Conservation (phyloP, 1,140 invertebrate species). For the Apocrypta bakeri region DNA sequence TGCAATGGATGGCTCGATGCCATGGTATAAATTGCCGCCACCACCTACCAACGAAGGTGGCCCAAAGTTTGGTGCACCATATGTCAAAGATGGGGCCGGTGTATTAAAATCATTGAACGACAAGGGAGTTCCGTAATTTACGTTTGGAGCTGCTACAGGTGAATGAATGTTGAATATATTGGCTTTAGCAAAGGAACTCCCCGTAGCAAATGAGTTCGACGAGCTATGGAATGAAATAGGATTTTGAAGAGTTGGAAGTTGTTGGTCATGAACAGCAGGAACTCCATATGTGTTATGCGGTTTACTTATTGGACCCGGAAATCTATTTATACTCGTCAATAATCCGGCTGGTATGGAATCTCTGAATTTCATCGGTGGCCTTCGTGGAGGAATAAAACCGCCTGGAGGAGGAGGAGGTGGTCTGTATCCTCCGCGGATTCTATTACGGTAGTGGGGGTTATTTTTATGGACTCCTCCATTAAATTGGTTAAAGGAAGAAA, state of each 20-base stretch:
- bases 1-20: constrained; percentile 54
- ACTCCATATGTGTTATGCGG: constrained; percentile 60
- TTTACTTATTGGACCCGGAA: constrained; percentile 67
- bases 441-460: constrained; percentile 72
- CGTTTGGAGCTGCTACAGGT: constrained; percentile 66
- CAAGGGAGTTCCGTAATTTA: constrained; percentile 69
- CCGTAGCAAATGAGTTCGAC: constrained; percentile 46
- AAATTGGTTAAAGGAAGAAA: constrained; percentile 47
- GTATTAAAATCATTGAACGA: constrained; percentile 68
- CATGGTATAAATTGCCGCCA: constrained; percentile 65
- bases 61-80: constrained; percentile 70
- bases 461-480: constrained; percentile 51
- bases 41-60: constrained; percentile 60
- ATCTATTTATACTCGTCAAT: constrained; percentile 72
- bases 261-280: constrained; percentile 57
- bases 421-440: constrained; percentile 64
- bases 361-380: constrained; percentile 76
- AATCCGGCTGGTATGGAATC: constrained; percentile 81
- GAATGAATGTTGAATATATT: constrained; percentile 52
- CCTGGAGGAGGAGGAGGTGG: constrained; percentile 67
- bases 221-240: constrained; percentile 61
- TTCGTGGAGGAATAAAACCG: constrained; percentile 68
- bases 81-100: constrained; percentile 66
- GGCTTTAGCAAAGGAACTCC: constrained; percentile 48
- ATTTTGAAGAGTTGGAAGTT: constrained; percentile 60